phyloP scores from a whole-genome alignment of 2,888 invertebrate species.

The Sarcophaga variegata region DNA sequence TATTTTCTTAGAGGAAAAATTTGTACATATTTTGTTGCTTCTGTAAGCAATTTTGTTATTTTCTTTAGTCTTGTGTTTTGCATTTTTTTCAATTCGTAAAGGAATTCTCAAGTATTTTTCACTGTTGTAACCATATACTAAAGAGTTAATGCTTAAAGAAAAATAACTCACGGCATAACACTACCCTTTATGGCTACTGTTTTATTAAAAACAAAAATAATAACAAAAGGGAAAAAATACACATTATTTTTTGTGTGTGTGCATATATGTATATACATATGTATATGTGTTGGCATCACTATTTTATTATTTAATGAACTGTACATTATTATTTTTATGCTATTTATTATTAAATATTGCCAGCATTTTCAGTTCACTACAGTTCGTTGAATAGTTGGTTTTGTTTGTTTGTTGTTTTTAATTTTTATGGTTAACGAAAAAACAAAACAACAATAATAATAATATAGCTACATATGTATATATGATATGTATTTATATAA shows the following conservation, averaged over 20 bases:
- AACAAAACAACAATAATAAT: constrained; percentile 10
- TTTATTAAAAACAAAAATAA: too few species aligned
- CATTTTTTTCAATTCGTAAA: too few species aligned
- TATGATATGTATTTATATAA: not conserved
- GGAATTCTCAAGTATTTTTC: too few species aligned
- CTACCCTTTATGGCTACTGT: too few species aligned
- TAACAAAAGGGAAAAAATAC: not conserved
- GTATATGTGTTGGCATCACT: constrained; percentile 24
- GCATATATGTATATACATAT: not conserved
- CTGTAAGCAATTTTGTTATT: too few species aligned
- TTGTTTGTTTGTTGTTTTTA: constrained; percentile 35
- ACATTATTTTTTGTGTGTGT: not conserved
- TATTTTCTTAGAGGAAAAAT: too few species aligned
- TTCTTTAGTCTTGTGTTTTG: too few species aligned
- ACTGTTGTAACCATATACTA: too few species aligned
- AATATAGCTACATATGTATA: constrained; percentile 2
- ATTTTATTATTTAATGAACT: constrained; percentile 71
- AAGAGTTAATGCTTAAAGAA: too few species aligned
- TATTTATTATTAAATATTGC: constrained; percentile 61
- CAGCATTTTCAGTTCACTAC: constrained; percentile 4
- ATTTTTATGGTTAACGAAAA: constrained; percentile 44
- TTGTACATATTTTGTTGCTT: too few species aligned
- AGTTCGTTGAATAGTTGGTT: constrained; percentile 6
- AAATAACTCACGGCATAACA: too few species aligned
- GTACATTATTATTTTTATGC: constrained; percentile 65